These are phyloP conservation scores for Pogonomyrmex californicus DNA, from an alignment of 1,140 invertebrate genomes.

Conservation along the genomic window DNA sequence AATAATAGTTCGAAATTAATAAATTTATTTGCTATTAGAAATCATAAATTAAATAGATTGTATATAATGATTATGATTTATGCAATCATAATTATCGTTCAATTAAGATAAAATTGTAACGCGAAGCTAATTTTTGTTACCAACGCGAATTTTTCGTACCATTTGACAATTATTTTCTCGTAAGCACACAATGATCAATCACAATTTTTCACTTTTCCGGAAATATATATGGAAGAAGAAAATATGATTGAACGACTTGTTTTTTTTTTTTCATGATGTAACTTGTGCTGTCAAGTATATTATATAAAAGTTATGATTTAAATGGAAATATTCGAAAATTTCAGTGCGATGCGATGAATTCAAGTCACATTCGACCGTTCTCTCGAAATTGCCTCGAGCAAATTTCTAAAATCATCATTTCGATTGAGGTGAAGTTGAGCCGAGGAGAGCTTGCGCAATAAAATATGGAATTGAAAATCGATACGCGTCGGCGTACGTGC, in stretches of 20 bases:
- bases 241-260: background rate
- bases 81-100: background rate
- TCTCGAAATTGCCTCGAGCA: background rate
- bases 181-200: background rate
- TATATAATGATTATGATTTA: background rate
- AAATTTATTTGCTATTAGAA: too few species aligned
- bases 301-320: too few species aligned
- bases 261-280: background rate
- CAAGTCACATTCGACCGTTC: background rate
- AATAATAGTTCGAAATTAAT: background rate
- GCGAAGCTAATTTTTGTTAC: background rate
- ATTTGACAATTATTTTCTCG: background rate
- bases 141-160: background rate
- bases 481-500: background rate
- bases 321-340: background rate
- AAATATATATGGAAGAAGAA: background rate
- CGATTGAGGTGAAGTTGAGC: background rate
- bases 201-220: background rate
- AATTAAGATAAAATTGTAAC: constrained; percentile 6
- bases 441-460: background rate
- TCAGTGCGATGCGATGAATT: background rate
- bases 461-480: background rate
- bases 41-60: too few species aligned
- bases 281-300: background rate
- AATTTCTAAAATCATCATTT: background rate